These are phyloP conservation scores for Abramis brama DNA, from an alignment of 2,113 vertebrate species.

Conservation along the genomic window DNA sequence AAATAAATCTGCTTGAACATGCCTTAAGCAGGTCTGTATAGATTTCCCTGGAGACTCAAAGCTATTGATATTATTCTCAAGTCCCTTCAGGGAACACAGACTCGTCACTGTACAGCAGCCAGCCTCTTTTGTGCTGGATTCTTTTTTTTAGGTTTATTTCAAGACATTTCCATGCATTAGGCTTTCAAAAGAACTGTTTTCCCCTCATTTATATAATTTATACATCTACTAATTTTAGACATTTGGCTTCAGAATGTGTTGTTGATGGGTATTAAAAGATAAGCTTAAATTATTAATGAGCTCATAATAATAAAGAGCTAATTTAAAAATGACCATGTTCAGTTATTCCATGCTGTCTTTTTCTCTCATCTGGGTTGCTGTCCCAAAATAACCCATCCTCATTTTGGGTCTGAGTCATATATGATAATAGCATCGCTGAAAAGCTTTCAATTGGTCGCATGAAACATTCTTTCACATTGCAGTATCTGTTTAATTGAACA, in stretches of 20 bases:
- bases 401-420: slow-evolving; percentile 34
- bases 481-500: slow-evolving; percentile 4
- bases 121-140: background rate
- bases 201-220: background rate
- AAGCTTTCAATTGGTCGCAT: background rate
- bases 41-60: slow-evolving; percentile 42
- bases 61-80: slow-evolving; percentile 41
- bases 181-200: background rate
- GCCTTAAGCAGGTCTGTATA: slow-evolving; percentile 37
- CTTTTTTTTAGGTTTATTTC: background rate
- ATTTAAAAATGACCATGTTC: background rate
- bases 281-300: background rate
- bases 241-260: background rate
- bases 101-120: slow-evolving; percentile 22
- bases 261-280: background rate
- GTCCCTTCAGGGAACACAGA: slow-evolving; percentile 17
- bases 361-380: slow-evolving; percentile 2
- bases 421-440: slow-evolving; percentile 22
- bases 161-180: background rate
- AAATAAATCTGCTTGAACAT: slow-evolving; percentile 46
- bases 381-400: slow-evolving; percentile 38
- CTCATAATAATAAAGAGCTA: background rate
- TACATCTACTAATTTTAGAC: background rate
- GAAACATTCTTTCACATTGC: background rate
- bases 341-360: background rate